Conservation (phyloP, 1,140 invertebrate species). For the Drosophila lacteicornis region DNA sequence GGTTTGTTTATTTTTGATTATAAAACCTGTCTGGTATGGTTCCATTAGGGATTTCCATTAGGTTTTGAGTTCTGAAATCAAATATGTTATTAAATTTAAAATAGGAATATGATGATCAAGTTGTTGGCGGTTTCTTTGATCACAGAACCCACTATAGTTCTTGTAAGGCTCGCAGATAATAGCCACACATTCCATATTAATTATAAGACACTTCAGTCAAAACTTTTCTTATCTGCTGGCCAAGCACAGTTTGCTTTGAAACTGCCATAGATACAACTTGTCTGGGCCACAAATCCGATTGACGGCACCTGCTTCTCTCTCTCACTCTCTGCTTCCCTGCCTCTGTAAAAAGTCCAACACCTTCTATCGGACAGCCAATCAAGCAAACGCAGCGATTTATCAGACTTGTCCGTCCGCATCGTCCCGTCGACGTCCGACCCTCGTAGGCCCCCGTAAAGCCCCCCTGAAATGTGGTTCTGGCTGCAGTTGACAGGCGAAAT, state of each 20-base stretch:
- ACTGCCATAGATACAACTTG: constrained; percentile 38
- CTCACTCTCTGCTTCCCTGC: too few relatives aligned
- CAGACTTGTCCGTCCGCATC: constrained; percentile 54
- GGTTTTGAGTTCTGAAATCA: too few relatives aligned
- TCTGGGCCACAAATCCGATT: constrained; percentile 39
- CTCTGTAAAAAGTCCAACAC: constrained; percentile 40
- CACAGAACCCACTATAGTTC: background rate
- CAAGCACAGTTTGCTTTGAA: constrained; percentile 22
- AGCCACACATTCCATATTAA: constrained; percentile 25
- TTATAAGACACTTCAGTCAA: constrained; percentile 24
- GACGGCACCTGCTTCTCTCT: constrained; percentile 40
- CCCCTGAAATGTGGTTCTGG: constrained; percentile 20
- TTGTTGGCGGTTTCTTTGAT: background rate
- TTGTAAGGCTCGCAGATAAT: background rate
- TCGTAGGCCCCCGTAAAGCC: constrained; percentile 11
- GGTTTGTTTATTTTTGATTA: background rate
- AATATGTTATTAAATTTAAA: too few relatives aligned
- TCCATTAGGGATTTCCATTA: too few relatives aligned
- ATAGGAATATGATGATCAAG: too few relatives aligned
- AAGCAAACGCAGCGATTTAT: constrained; percentile 70
- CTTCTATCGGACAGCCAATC: constrained; percentile 62
- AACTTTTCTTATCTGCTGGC: constrained; percentile 33
- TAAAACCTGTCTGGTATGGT: background rate
- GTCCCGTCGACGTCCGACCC: constrained; percentile 8
- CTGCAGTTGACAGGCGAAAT: constrained; percentile 70